Conservation (phyloP, 2,797 vertebrate species). For the Euphonia xanthogaster region DNA sequence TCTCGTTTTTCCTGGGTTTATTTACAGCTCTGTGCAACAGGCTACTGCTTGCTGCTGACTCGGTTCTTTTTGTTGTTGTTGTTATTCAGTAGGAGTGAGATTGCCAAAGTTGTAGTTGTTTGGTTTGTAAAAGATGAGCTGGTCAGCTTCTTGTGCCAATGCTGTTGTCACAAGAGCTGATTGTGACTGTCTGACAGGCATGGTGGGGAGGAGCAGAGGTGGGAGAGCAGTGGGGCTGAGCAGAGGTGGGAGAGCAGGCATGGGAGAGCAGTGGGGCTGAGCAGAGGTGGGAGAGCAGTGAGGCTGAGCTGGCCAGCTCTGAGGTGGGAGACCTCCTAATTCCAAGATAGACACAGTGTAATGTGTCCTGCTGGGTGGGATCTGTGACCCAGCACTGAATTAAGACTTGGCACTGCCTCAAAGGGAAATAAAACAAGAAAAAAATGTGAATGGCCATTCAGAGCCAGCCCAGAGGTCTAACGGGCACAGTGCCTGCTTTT, state of each 20-base stretch:
- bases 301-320: background rate
- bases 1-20: background rate
- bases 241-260: background rate
- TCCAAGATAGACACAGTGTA: background rate
- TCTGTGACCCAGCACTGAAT: background rate
- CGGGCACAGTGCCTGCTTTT: background rate
- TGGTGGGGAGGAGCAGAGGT: accelerated
- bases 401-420: background rate
- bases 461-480: background rate
- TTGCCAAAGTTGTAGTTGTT: background rate
- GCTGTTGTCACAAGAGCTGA: background rate
- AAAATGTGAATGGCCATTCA: accelerated
- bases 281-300: background rate
- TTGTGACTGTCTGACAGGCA: background rate
- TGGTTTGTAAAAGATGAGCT: background rate
- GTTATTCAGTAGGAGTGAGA: background rate
- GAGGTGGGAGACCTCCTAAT: background rate
- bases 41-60: background rate
- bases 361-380: background rate
- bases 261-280: background rate
- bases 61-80: background rate
- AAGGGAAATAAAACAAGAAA: background rate
- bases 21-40: background rate
- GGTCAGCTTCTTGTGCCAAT: background rate
- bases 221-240: background rate